Base-by-base conservation (phyloP, 1,140 invertebrate species). In the Procambarus virginalis region DNA sequence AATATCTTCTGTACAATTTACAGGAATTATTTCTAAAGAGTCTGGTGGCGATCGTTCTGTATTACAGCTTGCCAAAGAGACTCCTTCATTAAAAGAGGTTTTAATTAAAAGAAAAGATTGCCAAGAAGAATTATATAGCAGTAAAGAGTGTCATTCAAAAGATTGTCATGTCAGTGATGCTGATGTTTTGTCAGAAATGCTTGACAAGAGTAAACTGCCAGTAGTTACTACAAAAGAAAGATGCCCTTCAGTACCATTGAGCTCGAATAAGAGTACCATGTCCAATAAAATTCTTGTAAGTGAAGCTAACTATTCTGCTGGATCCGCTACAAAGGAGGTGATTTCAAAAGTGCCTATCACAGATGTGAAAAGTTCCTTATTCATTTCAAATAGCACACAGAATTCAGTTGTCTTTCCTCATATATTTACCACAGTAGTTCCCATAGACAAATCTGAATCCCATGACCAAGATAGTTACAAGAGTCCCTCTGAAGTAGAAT, bases 401-500 rank as follows among this genome's bases (percentile, higher is more conserved):
- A 73, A 73, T 73, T 73, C 68, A 73, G 68, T 34, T 73, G 68
- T 73, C 6, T 22, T 22, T 34, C 12, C 64, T 68, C 14, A 73
- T 34, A n/a, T 34, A 34, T 73, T 73, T 73, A 8, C 68, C 68
- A 73, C 68, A 5, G 4, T 73, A 34, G 68, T 34, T 14, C 68
- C 22, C 68, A 20, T 73, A 34, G 22, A n/a, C 4, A 73, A 73
- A 34, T 22, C 22, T 3, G 68, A 73, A 20, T 73, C 68, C 68
- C 22, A 45, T 34, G 68, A 73, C n/a, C 22, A 73, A 34, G 1
- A 6, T 73, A 73, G 68, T 73, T 73, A 34, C 34, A 4, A 34
- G n/a, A 73, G 68, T 73, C 22, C 68, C 22, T 73, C 68, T 73
- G 51, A 60, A 81, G 79, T 55, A 55, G 55, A 81, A 34, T 55